Evolutionary conservation across 1,140 invertebrate genomes (phyloP).

Genomic region (Drosophila cardini): DNA sequence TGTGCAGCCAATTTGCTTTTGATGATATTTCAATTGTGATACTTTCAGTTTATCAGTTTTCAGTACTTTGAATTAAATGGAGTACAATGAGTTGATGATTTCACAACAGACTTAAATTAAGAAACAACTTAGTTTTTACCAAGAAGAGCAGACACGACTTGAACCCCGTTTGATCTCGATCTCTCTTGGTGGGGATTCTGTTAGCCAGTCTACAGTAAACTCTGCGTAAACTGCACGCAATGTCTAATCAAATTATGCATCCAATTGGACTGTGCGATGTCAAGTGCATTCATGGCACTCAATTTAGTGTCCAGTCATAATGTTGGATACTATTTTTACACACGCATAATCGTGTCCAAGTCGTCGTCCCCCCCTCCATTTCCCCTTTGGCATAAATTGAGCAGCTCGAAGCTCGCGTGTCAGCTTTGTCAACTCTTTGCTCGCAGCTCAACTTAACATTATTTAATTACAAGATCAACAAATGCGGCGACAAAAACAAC

Average conservation of each 20-base stretch:
- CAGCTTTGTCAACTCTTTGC: conserved; percentile 61
- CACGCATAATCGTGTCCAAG: conserved; percentile 39
- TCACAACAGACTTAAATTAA: conserved; percentile 20
- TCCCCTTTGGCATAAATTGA: conserved; percentile 35
- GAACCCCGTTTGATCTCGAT: conserved; percentile 23
- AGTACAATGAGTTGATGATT: conserved; percentile 12
- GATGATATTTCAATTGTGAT: conserved; percentile 73
- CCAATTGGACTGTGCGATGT: conserved; percentile 47
- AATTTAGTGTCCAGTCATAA: conserved; percentile 34
- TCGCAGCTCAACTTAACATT: conserved; percentile 68
- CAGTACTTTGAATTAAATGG: background rate
- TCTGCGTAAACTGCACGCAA: conserved; percentile 16
- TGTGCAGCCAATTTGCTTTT: conserved; percentile 68
- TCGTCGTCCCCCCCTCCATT: background rate
- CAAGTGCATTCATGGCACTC: conserved; percentile 53
- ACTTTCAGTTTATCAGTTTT: conserved; percentile 17
- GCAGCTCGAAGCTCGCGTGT: conserved; percentile 61
- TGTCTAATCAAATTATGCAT: conserved; percentile 47
- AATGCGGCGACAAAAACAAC: conserved; percentile 35
- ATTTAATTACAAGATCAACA: conserved; percentile 71
- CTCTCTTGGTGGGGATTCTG: conserved; percentile 4
- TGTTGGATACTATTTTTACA: conserved; percentile 64
- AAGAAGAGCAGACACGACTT: conserved; percentile 2
- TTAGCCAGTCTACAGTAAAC: conserved; percentile 3
- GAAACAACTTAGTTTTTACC: conserved; percentile 3